Evolutionary conservation across 2,113 vertebrate genomes (phyloP), one percentile per base, ranked within the genome.

Genomic region (Atherinomorus stipes): DNA sequence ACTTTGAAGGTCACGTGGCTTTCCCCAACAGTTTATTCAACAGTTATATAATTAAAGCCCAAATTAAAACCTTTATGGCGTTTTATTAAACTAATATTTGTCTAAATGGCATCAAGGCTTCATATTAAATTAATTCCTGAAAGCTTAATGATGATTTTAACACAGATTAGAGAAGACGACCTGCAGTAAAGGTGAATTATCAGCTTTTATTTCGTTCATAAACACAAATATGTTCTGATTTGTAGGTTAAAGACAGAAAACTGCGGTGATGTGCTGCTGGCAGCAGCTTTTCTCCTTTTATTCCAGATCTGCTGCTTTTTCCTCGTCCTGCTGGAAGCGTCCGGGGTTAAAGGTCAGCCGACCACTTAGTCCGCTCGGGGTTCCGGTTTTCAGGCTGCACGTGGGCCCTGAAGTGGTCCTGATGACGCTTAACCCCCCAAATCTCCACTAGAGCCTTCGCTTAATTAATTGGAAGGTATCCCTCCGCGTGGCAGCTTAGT

Each of bases 341-440:
- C 74, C 49, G 0, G 49, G 85, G 91, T 92, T 90, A 91, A 64
- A 89, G 90, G 89, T 89, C 89, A 89, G 81, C 81, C 79, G 82
- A 83, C 84, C 91, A 80, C 71, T 88, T 79, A 73, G 7, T 45
- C 75, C 18, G n/a, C 64, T 69, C 83, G 74, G 7, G 31, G 0
- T n/a, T 18, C 26, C 0, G 4, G 22, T 81, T 9, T 34, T 71
- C 65, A 74, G 72, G 76, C 21, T 44, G 2, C 62, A 23, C 4
- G 23, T 13, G 25, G 64, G 54, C 53, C 12, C n/a, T 18, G 0
- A 8, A 13, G n/a, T 42, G 45, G 23, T 56, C 13, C 23, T 16
- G n/a, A n/a, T 25, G 22, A 4, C n/a, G 18, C 10, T 16, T 47
- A 26, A 26, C 1, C 23, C 38, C 18, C 38, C 10, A 16, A 44